Conservation (phyloP, 2,113 vertebrate species). For the Seriola rivoliana region DNA sequence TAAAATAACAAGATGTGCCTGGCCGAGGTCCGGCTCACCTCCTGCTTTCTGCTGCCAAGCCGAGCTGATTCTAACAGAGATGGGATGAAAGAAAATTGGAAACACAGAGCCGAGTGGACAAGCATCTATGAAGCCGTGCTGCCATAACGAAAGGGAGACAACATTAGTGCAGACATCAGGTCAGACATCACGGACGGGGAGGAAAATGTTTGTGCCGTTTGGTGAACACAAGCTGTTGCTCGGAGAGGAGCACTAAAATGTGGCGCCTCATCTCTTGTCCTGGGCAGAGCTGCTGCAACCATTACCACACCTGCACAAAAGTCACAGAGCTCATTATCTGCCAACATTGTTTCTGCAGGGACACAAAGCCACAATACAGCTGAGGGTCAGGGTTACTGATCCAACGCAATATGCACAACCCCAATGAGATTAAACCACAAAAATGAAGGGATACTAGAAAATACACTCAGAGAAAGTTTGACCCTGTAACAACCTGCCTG, state of each 20-base stretch:
- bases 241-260: constrained; percentile 30
- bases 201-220: constrained; percentile 19
- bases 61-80: constrained; percentile 4
- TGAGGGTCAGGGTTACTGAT: constrained; percentile 35
- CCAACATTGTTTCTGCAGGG: constrained; percentile 36
- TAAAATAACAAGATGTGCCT: constrained; percentile 59
- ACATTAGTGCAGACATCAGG: constrained; percentile 26
- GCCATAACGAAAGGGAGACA: constrained; percentile 35
- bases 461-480: constrained; percentile 26
- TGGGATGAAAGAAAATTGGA: constrained; percentile 47
- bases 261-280: constrained; percentile 3
- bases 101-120: neutral
- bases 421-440: constrained; percentile 20
- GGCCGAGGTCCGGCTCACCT: constrained; percentile 23
- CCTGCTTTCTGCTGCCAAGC: constrained; percentile 24
- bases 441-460: constrained; percentile 15
- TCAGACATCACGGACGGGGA: constrained; percentile 23
- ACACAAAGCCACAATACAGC: constrained; percentile 25
- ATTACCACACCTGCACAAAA: constrained; percentile 42
- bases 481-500: constrained; percentile 27
- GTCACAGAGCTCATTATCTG: constrained; percentile 49
- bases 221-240: constrained; percentile 20
- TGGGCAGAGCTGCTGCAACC: constrained; percentile 30
- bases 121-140: constrained; percentile 28
- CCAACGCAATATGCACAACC: constrained; percentile 33